Evolutionary conservation across 2,113 vertebrate species (phyloP), one percentile per base, ranked within the genome.

Genomic region (Scomber japonicus): DNA sequence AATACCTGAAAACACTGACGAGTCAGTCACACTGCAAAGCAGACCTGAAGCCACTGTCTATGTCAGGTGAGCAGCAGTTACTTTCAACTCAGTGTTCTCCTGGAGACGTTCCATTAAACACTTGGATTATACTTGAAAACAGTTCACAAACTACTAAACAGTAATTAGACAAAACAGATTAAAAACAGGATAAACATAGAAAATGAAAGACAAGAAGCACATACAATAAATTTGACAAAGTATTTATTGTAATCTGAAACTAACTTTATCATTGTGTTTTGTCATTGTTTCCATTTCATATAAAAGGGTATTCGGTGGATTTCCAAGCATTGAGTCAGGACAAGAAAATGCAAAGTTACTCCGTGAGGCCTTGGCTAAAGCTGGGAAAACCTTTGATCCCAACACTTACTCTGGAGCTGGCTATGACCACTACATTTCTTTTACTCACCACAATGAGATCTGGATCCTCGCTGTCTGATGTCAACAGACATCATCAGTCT

Each of bases 381-480:
- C 78, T 6, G 91, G 81, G 17, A 87, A 82, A 59, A 24, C 1
- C 0, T 79, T 91, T 53, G 24, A 87, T 44, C 2, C 1, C 7
- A 3, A 31, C 6, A 64, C 0, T 2, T 90, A 12, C 59, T 3
- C 3, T 0, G 90, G 48, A 0, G 93, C 82, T 8, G 72, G 21
- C 3, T 95, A 95, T 24, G 90, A 93, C 0, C 4, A 19, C 11
- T 86, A 50, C 2, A 53, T 88, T 0, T 12, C 85, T 13, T 0
- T 19, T 0, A 0, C 0, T 40, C 85, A 92, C 67, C 91, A 94
- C 80, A 93, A 92, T 68, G 94, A 95, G 82, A 35, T 94, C 60
- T 95, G 90, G 93, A 31, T 91, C 40, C 13, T 13, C 0, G 73
- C 80, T 19, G 16, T 17, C 17, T 80, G 11, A 62, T 0, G 6